Percentiles rank a stretch among this genome's conserved stretches.
phyloP scores from a whole-genome alignment of 2,797 vertebrate genomes.

The Mus minutoides region DNA sequence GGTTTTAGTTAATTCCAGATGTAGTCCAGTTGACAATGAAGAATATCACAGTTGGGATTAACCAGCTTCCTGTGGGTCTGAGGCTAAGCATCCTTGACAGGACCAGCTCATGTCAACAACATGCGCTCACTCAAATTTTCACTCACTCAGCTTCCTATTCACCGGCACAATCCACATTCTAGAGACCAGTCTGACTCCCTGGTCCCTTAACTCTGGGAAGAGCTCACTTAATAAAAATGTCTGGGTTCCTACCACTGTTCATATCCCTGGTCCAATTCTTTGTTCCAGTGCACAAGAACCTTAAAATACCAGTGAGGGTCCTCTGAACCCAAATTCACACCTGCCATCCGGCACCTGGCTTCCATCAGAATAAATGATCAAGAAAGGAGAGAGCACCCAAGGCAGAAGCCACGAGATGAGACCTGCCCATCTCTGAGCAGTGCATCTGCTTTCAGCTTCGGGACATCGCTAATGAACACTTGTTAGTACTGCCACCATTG shows the following conservation, averaged over 20 bases:
- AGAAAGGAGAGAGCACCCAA: neutral
- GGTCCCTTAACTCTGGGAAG: neutral
- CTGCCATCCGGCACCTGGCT: neutral
- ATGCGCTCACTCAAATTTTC: neutral
- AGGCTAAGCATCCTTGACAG: neutral
- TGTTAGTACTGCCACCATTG: neutral
- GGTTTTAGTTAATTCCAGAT: neutral
- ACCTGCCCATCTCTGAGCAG: neutral
- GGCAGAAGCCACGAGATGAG: neutral
- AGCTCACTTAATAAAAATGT: neutral
- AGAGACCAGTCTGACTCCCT: neutral
- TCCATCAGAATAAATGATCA: neutral
- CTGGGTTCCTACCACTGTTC: neutral
- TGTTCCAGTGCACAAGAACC: neutral
- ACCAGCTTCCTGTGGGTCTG: neutral
- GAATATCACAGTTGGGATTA: neutral
- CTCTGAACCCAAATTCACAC: neutral
- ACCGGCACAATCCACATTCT: neutral
- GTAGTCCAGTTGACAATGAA: neutral
- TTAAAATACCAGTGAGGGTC: neutral
- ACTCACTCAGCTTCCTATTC: neutral
- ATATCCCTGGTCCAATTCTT: neutral
- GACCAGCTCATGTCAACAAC: neutral
- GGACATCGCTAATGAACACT: neutral
- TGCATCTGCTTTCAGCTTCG: neutral